Percentiles rank a stretch among this genome's conserved stretches.
These are phyloP conservation scores for Hyppa rectilinea DNA, from an alignment of 2,888 invertebrate genomes.

Conservation along the genomic window DNA sequence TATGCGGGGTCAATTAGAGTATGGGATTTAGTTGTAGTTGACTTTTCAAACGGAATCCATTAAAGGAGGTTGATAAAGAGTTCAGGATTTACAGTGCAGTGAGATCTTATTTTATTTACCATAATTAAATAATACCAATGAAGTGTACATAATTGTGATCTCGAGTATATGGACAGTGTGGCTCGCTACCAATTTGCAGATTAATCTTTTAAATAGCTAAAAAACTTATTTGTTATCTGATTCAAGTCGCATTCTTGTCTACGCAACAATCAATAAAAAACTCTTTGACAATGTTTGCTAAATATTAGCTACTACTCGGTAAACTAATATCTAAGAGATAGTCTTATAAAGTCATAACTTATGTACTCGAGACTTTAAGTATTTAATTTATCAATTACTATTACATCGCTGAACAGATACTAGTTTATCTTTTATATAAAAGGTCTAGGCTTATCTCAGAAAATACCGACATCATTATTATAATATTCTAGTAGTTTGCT, in stretches of 20 bases:
- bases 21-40: not conserved
- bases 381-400: no score
- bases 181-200: not conserved
- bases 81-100: not conserved
- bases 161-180: not conserved
- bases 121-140: not conserved
- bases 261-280: not conserved
- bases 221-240: not conserved
- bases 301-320: no score
- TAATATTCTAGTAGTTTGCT: no score
- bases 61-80: not conserved
- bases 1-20: constrained; percentile 3
- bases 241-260: not conserved
- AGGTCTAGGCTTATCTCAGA: no score
- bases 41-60: not conserved
- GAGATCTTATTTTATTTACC: no score
- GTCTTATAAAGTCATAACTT: no score
- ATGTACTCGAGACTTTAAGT: no score
- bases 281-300: no score
- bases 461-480: no score
- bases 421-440: no score
- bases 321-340: no score
- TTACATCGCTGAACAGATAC: no score
- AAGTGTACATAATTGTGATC: not conserved
- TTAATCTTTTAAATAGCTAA: not conserved